These are phyloP conservation scores for Bradypodion ventrale DNA, from an alignment of 2,797 vertebrate species.

Conservation along the genomic window DNA sequence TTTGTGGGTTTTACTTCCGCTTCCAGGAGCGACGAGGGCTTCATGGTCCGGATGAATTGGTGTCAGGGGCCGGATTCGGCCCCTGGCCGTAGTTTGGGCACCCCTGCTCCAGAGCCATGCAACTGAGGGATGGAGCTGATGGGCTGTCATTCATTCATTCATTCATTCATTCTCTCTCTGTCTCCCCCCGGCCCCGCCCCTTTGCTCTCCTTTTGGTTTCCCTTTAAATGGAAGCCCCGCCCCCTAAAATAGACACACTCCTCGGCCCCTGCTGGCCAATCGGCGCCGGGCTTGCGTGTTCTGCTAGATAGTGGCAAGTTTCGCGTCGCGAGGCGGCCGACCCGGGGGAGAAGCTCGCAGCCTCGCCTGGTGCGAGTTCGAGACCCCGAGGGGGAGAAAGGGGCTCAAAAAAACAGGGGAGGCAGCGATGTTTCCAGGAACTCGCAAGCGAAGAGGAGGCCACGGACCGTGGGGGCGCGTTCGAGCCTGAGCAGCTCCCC, in stretches of 20 bases:
- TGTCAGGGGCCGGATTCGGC: too few species aligned
- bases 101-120: too few species aligned
- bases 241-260: conserved; percentile 49
- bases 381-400: neutral
- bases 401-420: too few species aligned
- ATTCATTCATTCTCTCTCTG: too few species aligned
- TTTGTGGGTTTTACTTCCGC: too few species aligned
- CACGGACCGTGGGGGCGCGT: neutral
- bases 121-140: neutral
- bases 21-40: too few species aligned
- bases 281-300: conserved; percentile 35
- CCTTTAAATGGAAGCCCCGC: conserved; percentile 69
- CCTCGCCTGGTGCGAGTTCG: too few species aligned
- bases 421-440: neutral
- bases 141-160: too few species aligned
- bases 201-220: conserved; percentile 34
- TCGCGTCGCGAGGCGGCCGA: conserved; percentile 32
- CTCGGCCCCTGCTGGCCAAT: conserved; percentile 56
- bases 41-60: too few species aligned
- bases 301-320: conserved; percentile 60
- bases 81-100: too few species aligned
- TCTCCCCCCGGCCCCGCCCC: neutral
- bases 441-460: neutral
- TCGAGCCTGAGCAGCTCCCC: conserved; percentile 4
- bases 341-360: neutral